Percentiles rank a stretch among this genome's conserved stretches.
Conservation (phyloP, 2,888 invertebrate species). For the Drosophila kuntzei region DNA sequence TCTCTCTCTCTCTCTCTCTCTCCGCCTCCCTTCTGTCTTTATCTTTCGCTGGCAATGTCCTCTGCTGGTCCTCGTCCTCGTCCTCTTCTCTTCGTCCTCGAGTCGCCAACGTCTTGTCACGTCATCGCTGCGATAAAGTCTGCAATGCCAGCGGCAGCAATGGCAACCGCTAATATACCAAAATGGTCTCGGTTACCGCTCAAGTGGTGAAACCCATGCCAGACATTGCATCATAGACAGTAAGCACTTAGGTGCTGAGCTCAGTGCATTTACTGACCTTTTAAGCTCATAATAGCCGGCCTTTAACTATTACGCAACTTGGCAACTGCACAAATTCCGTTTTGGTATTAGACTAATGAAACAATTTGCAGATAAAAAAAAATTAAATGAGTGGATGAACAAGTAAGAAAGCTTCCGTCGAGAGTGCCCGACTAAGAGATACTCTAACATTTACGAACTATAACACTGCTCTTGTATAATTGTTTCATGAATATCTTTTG, state of each 20-base stretch:
- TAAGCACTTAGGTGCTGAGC: not conserved
- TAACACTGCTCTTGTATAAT: not conserved
- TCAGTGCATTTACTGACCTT: constrained; percentile 10
- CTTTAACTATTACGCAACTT: constrained; percentile 42
- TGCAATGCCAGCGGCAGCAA: constrained; percentile 46
- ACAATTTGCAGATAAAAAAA: constrained; percentile 41
- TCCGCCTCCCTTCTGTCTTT: too few species aligned
- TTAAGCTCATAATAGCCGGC: not conserved
- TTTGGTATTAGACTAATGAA: constrained; percentile 69
- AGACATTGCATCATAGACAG: not conserved
- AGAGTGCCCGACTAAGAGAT: not conserved
- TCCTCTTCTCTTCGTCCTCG: not conserved
- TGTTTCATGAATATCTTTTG: too few species aligned
- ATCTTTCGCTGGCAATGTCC: not conserved
- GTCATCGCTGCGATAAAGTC: constrained; percentile 54
- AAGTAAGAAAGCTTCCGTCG: not conserved
- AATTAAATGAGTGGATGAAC: not conserved
- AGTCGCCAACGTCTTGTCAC: constrained; percentile 39
- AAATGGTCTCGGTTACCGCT: constrained; percentile 18
- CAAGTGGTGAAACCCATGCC: constrained; percentile 17
- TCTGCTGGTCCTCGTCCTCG: not conserved
- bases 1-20: not conserved
- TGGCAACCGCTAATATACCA: constrained; percentile 51
- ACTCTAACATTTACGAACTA: too few species aligned
- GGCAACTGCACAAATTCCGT: constrained; percentile 39